Percentiles rank a stretch among this genome's conserved stretches.
phyloP scores from a whole-genome alignment of 2,113 vertebrate species.

The Otolemur garnettii region DNA sequence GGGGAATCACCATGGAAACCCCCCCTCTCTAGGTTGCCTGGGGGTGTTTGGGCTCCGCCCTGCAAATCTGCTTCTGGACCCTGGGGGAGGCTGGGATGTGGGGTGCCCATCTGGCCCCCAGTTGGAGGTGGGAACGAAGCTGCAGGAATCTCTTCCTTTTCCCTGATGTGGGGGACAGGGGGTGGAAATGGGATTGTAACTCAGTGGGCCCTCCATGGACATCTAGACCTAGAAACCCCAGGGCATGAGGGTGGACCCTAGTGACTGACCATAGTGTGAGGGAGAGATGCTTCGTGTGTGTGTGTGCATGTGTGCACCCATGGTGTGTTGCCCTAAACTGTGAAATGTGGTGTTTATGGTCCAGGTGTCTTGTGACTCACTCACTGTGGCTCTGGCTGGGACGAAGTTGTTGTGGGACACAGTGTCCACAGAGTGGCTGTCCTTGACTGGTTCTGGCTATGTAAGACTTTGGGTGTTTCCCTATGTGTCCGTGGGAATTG shows the following conservation, averaged over 20 bases:
- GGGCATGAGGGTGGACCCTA: background rate
- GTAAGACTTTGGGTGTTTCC: background rate
- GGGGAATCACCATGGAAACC: slow-evolving; percentile 75
- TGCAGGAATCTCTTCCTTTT: slow-evolving; percentile 26
- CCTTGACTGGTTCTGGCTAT: background rate
- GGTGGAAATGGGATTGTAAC: background rate
- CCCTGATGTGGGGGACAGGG: background rate
- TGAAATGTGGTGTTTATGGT: no score
- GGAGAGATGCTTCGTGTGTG: background rate
- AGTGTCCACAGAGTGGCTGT: background rate
- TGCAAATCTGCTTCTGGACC: slow-evolving; percentile 74
- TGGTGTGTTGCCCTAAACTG: no score
- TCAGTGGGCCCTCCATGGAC: background rate
- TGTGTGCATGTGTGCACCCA: no score
- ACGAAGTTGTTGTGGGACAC: background rate
- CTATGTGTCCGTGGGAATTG: background rate
- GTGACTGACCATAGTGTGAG: background rate
- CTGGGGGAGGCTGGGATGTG: background rate
- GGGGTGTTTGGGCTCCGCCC: slow-evolving; percentile 68
- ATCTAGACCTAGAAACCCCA: background rate
- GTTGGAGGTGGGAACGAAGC: background rate
- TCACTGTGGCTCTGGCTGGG: background rate
- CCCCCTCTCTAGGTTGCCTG: slow-evolving; percentile 30
- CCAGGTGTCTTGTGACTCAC: background rate
- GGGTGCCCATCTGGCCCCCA: slow-evolving; percentile 68